Base-by-base conservation (phyloP, 2,888 invertebrate species). In the Athalia rosae region DNA sequence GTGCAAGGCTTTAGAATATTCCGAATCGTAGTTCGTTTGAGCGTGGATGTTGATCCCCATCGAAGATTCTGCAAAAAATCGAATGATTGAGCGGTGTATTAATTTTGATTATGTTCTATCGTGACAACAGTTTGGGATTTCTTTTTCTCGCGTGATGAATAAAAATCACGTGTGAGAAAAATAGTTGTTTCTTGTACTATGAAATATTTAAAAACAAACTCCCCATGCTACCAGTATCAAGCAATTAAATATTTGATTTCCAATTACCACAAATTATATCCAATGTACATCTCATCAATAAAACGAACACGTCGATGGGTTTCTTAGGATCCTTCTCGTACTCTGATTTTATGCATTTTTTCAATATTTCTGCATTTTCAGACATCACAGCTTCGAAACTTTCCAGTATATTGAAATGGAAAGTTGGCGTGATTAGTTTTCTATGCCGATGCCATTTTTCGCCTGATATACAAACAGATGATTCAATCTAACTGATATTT, bases 21-120 rank as follows among this genome's bases (percentile, higher is more conserved):
- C 90, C 0, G 91, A 90, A 43, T 91, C 89, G 5, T 82, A 80
- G 53, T 91, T 87, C 58, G 91, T 89, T 85, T 92, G 91, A 5
- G 91, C 91, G 83, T 91, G 89, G 6, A 94, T 89, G 76, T 90
- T 86, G 3, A 91, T 90, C 0, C 94, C 94, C 94, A 94, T 94
- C 0, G 94, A 93, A 4, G 93, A 93, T 85, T 94, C 93, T 91
- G 87, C 28, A 28, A 28, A n/a, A 78, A 87, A 88, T 76, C 43
- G 56, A 43, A 11, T 45, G 28, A 47, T 8, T 13, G 9, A 15
- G n/a, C n/a, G n/a, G n/a, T n/a, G n/a, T 4, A 61, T 9, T 28
- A 41, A 15, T 61, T 8, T 4, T 28, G 28, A 28, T 9, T 9
- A 61, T 4, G 9, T 61, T 2, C 8, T 15, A 9, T 28, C 4